These are phyloP conservation scores for Anthopleura xanthogrammica DNA, from an alignment of 92 coral and sea anemone genomes.

Conservation along the genomic window DNA sequence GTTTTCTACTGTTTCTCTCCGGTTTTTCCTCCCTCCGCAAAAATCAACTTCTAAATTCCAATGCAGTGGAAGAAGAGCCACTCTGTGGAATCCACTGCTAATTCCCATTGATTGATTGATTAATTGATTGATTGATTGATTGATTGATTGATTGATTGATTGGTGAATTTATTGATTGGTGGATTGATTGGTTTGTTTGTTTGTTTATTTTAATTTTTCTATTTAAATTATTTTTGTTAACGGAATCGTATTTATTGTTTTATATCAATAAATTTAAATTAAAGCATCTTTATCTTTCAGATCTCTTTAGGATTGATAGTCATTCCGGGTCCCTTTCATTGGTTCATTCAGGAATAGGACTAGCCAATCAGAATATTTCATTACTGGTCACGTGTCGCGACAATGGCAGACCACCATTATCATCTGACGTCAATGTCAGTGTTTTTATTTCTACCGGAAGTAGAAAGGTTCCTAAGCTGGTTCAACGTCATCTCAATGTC, in stretches of 20 bases:
- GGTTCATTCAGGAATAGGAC: conserved; percentile 12
- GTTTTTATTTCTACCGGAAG: conserved; percentile 36
- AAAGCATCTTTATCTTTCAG: neutral
- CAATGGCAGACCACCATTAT: conserved; percentile 50
- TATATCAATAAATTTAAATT: neutral
- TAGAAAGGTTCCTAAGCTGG: conserved; percentile 32
- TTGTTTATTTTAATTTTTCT: no score
- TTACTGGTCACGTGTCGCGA: conserved; percentile 51
- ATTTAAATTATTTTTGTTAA: no score
- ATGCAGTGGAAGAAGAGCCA: no score
- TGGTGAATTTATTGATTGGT: no score
- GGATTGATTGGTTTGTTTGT: no score
- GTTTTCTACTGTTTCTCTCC: no score
- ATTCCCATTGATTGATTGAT: no score
- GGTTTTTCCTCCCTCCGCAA: no score
- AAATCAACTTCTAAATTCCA: no score
- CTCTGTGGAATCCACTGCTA: no score
- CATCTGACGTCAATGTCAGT: conserved; percentile 43
- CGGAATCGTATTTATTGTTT: neutral
- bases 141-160: no score
- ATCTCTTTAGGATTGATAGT: conserved; percentile 5
- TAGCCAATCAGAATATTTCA: conserved; percentile 33
- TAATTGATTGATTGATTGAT: no score
- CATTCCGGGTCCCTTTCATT: conserved; percentile 24
- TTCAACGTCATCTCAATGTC: conserved; percentile 39